phyloP scores from a whole-genome alignment of 2,113 vertebrate species.

The Leuciscus idus region DNA sequence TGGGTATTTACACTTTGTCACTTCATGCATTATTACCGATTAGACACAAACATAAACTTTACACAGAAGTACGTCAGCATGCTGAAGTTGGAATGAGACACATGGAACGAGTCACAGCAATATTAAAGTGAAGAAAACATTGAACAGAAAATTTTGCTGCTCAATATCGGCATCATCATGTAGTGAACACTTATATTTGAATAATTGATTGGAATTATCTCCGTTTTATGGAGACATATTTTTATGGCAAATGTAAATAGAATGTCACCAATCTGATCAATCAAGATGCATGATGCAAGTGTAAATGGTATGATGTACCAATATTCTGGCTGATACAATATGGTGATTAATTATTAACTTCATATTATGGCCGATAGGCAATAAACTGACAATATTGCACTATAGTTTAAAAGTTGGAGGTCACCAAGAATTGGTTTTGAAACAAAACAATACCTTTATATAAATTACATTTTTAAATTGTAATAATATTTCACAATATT shows the following conservation, averaged over 20 bases:
- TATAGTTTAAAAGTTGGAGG: neutral
- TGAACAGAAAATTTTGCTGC: neutral
- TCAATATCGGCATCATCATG: neutral
- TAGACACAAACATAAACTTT: neutral
- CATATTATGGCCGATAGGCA: too few species aligned
- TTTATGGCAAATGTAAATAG: neutral
- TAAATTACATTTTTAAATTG: too few species aligned
- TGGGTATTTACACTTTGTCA: neutral
- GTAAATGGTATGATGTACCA: neutral
- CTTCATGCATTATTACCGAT: slow-evolving; percentile 2
- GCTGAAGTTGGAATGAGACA: neutral
- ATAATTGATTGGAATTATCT: neutral
- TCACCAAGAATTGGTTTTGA: too few species aligned
- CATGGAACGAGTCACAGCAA: neutral
- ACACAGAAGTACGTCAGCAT: too few species aligned
- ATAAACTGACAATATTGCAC: too few species aligned
- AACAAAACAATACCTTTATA: too few species aligned
- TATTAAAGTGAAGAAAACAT: neutral
- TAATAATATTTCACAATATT: too few species aligned
- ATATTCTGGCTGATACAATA: neutral
- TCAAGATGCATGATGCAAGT: neutral
- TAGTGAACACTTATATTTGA: neutral
- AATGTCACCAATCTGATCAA: neutral
- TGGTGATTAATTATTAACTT: neutral
- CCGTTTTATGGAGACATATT: neutral